These are phyloP conservation scores for Drosophila prolongata DNA, from an alignment of 2,888 invertebrate genomes.

Conservation along the genomic window DNA sequence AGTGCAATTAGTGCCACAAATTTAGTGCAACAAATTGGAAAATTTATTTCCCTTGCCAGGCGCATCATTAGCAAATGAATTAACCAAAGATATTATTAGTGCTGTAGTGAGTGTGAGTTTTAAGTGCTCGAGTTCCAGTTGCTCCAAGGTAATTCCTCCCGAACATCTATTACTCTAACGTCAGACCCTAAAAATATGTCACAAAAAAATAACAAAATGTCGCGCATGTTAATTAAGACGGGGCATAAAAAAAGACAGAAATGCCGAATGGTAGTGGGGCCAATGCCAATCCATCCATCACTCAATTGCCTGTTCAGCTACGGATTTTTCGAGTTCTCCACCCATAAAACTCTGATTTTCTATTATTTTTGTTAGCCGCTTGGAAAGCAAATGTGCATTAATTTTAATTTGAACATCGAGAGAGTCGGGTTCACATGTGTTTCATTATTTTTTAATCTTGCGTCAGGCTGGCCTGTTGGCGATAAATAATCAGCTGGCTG, in stretches of 20 bases:
- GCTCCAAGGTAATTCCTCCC: slow-evolving; percentile 32
- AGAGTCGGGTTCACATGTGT: slow-evolving; percentile 64
- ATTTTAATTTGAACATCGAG: slow-evolving; percentile 60
- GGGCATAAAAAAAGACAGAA: slow-evolving; percentile 36
- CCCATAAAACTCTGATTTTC: slow-evolving; percentile 42
- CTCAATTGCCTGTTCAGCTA: slow-evolving; percentile 65
- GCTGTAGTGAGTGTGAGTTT: slow-evolving; percentile 23
- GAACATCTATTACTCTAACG: slow-evolving; percentile 26
- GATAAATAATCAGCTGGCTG: slow-evolving; percentile 65
- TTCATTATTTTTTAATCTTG: slow-evolving; percentile 40
- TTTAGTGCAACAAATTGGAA: slow-evolving; percentile 62
- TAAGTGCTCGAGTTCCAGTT: slow-evolving; percentile 12
- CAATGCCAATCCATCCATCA: slow-evolving; percentile 66
- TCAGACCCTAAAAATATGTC: slow-evolving; percentile 46
- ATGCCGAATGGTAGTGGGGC: slow-evolving; percentile 39
- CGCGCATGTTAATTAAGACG: slow-evolving; percentile 70
- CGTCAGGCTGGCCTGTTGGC: slow-evolving; percentile 15
- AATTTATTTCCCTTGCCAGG: slow-evolving; percentile 41
- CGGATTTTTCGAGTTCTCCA: slow-evolving; percentile 43
- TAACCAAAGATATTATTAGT: slow-evolving; percentile 9
- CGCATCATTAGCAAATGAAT: slow-evolving; percentile 32
- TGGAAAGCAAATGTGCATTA: slow-evolving; percentile 68
- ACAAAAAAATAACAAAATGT: slow-evolving; percentile 22
- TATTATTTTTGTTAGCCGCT: slow-evolving; percentile 19
- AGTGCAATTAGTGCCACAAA: slow-evolving; percentile 70